phyloP scores from a whole-genome alignment of 2,113 vertebrate genomes.

The Ctenodactylus gundi region DNA sequence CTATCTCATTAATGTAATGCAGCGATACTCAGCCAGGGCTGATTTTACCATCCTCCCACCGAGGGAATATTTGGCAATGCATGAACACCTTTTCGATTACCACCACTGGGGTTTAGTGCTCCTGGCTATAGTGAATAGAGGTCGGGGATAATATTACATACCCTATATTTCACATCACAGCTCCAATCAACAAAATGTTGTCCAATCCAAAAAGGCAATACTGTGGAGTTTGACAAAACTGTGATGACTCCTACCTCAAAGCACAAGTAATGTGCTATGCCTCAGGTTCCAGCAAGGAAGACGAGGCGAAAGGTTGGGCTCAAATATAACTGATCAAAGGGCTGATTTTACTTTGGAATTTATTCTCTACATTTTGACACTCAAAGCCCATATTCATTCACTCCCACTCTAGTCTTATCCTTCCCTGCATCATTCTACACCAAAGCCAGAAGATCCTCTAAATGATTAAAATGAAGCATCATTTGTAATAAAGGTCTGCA shows the following conservation, averaged over 20 bases:
- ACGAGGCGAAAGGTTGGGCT: neutral
- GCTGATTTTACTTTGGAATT: neutral
- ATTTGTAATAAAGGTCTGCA: conserved; percentile 46
- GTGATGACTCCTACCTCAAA: neutral
- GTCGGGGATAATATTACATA: neutral
- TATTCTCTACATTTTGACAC: conserved; percentile 23
- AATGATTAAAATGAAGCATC: conserved; percentile 54
- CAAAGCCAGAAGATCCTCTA: neutral
- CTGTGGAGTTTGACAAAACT: neutral
- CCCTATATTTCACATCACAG: neutral
- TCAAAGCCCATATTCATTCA: conserved; percentile 2
- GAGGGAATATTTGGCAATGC: neutral
- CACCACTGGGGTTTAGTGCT: neutral
- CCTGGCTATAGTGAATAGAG: neutral
- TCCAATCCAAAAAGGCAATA: neutral
- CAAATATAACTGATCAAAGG: neutral
- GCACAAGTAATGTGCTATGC: no score
- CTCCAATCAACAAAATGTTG: neutral
- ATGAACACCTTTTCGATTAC: neutral
- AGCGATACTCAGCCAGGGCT: neutral
- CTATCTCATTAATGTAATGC: neutral
- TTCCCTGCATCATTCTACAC: conserved; percentile 7
- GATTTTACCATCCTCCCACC: neutral
- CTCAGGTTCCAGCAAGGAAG: neutral
- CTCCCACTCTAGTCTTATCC: neutral